These are phyloP conservation scores for Capromys pilorides DNA, from an alignment of 2,797 vertebrate genomes.

Conservation along the genomic window DNA sequence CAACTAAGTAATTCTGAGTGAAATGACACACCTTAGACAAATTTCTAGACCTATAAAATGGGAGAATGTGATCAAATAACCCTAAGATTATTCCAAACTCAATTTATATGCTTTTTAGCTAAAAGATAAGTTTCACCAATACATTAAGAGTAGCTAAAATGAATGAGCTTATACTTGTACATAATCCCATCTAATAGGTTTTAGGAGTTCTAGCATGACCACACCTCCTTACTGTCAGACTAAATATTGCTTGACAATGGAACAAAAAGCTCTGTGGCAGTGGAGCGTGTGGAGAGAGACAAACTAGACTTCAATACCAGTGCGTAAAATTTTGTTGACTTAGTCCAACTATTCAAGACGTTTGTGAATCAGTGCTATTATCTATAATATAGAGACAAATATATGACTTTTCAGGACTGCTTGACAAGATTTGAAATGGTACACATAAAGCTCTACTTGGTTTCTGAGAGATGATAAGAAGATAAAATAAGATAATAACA, in stretches of 20 bases:
- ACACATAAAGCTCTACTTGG: neutral
- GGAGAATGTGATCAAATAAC: neutral
- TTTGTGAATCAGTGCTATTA: slow-evolving; percentile 21
- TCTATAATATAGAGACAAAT: neutral
- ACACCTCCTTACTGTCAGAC: neutral
- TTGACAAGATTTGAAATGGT: neutral
- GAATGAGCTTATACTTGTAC: neutral
- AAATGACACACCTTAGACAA: neutral
- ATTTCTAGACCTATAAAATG: neutral
- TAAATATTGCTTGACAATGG: neutral
- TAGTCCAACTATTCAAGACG: neutral
- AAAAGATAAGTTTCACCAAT: neutral
- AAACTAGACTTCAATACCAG: neutral
- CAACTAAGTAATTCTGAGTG: neutral
- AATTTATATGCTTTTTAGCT: neutral
- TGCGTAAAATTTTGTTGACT: neutral
- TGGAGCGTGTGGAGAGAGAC: neutral
- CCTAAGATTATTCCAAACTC: neutral
- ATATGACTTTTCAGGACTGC: neutral
- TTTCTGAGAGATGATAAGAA: neutral
- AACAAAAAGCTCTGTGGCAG: neutral
- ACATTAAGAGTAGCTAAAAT: neutral
- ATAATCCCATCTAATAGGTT: neutral
- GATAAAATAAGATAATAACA: neutral
- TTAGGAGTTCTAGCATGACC: neutral